Base-by-base conservation (phyloP, 2,113 vertebrate genomes). In the Elephantulus edwardii region DNA sequence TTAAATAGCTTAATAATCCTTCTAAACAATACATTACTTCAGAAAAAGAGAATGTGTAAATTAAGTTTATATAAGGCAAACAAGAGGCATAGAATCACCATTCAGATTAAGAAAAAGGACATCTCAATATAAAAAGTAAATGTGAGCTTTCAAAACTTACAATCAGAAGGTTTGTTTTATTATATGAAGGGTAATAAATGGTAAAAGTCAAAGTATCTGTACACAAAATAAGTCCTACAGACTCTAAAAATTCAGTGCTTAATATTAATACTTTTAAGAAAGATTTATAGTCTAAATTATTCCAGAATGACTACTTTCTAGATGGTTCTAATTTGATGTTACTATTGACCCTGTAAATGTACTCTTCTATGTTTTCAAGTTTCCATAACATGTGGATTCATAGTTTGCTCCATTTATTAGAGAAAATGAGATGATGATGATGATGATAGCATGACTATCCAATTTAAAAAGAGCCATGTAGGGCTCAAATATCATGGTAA, bases 281-380 rank as follows among this genome's bases (percentile, higher is more conserved):
- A 84, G 42, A 78, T 90, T 74, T 76, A 90, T 68, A 78, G 44
- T 64, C 12, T 7, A 77, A 83, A 24, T 81, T 71, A 38, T 56
- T 28, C 12, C 24, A 62, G 40, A 88, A 89, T 54, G 8, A 93
- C 46, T 66, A 28, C 77, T 83, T 78, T 90, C 44, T 88, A 86
- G 75, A 90, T 60, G 6, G 3, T 38, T 80, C 30, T 22, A 72
- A 48, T 19, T 86, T 87, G 28, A 74, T 48, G 54, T 88, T 89
- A 83, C 35, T 42, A 33, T 6, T 68, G 30, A 82, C 12, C 5
- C 22, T 52, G 84, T 60, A 85, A 82, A 82, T 20, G 35, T 24
- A 2, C 19, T 86, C 20, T 6, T 54, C 33, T 62, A 35, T 0
- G 0, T 52, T 38, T 24, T 85, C 56, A 83, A 44, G 2, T 33